Evolutionary conservation across 2,888 invertebrate species (phyloP), one percentile per base, ranked within the genome.

Genomic region (Agonopterix heracliana): DNA sequence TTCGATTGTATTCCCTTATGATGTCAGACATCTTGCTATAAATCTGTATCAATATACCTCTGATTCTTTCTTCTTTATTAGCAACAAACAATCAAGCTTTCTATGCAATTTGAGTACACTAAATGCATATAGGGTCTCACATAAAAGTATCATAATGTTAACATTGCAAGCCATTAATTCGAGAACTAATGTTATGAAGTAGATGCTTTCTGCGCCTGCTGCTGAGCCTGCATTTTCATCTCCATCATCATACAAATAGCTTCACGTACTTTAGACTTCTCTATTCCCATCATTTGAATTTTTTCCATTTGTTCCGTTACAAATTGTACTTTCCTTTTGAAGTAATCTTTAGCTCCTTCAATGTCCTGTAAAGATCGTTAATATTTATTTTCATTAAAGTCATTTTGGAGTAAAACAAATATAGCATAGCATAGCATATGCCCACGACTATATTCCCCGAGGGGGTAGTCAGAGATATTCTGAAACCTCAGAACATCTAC

Each of bases 281-380:
- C 96, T 47, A 93, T 83, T 2, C 95, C 93, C 55, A 96, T 82
- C 36, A 89, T 83, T 79, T 97, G 97, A 49, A 98, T 94, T 86
- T 97, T 97, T 71, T 97, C 97, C 91, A 98, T 97, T 89, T 98
- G 98, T 71, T 97, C 95, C 0, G 95, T 94, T 0, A 98, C 94
- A 88, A 95, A 98, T 55, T 94, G 92, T 0, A 96, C 94, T 88
- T 97, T 96, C 47, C 98, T 91, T 74, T 95, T 95, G 74, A 98
- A 98, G 71, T 98, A 98, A 66, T 97, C 96, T 75, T 95, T 95
- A 1, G 96, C 97, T 52, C 93, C 93, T 14, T 91, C 91, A 53
- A 95, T 90, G 66, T 93, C 92, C 93, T 95, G 61, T 11, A 77
- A 78, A 12, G 10, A 10, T 26, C 3, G 7, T 26, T 26, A 26